Conservation (phyloP, 2,113 vertebrate species). For the Acanthisitta chloris region DNA sequence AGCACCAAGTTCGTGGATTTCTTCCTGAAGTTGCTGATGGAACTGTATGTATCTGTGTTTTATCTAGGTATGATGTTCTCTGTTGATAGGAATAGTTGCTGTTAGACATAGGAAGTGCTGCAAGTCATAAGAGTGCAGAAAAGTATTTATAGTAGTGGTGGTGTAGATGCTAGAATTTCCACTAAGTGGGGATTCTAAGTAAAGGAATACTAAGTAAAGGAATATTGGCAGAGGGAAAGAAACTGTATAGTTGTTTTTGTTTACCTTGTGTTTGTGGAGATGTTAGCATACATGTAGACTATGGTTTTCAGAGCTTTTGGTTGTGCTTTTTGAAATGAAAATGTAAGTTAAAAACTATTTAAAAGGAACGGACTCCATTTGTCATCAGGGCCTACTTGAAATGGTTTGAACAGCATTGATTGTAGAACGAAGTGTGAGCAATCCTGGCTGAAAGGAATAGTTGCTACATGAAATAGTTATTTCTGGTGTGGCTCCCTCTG, state of each 20-base stretch:
- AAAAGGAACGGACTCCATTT: background rate
- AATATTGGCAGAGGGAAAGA: background rate
- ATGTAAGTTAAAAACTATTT: background rate
- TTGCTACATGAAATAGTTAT: background rate
- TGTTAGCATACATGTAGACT: background rate
- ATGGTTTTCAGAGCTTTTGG: background rate
- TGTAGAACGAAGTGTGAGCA: background rate
- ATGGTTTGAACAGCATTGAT: background rate
- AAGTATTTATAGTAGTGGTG: background rate
- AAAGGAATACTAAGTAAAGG: background rate
- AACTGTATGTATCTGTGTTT: background rate
- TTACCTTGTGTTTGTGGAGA: background rate
- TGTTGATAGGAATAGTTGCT: background rate
- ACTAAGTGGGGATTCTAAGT: accelerated
- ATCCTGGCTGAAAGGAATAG: accelerated
- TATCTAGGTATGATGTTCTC: background rate
- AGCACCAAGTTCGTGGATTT: background rate
- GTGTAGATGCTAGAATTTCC: background rate
- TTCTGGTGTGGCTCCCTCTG: background rate
- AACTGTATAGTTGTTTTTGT: accelerated
- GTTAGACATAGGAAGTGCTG: background rate
- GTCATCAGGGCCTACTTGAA: background rate
- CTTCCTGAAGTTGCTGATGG: background rate
- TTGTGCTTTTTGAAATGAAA: background rate
- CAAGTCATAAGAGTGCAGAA: background rate